These are phyloP conservation scores for Drosophila leontia DNA, from an alignment of 1,140 invertebrate species.

Conservation along the genomic window DNA sequence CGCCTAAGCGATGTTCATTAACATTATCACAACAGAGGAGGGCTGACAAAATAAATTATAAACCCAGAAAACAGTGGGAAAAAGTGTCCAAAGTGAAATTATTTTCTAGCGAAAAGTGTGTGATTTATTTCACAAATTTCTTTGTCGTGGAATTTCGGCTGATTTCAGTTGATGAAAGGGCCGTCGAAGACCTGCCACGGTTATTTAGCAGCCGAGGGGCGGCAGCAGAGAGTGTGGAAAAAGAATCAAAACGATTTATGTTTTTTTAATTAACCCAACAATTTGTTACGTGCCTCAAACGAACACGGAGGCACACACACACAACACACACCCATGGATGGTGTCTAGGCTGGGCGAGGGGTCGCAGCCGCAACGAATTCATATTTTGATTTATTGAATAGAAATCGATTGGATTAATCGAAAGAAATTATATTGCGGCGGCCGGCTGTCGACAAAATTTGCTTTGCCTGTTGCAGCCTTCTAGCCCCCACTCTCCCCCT, in stretches of 20 bases:
- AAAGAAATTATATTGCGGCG: slow-evolving; percentile 80
- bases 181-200: slow-evolving; percentile 57
- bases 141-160: slow-evolving; percentile 50
- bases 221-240: slow-evolving; percentile 25
- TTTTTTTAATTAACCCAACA: slow-evolving; percentile 85
- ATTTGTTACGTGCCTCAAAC: slow-evolving; percentile 84
- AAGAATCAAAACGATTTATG: slow-evolving; percentile 84
- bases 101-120: slow-evolving; percentile 30
- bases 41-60: slow-evolving; percentile 25
- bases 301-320: slow-evolving; percentile 43
- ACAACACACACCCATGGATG: slow-evolving; percentile 14
- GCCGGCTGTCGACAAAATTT: slow-evolving; percentile 63
- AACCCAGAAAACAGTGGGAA: slow-evolving; percentile 7
- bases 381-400: slow-evolving; percentile 84
- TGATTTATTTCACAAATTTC: slow-evolving; percentile 45
- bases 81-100: slow-evolving; percentile 55
- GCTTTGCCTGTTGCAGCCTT: slow-evolving; percentile 50
- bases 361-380: slow-evolving; percentile 73
- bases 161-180: slow-evolving; percentile 69
- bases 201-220: slow-evolving; percentile 47
- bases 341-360: slow-evolving; percentile 54
- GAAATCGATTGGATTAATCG: slow-evolving; percentile 84
- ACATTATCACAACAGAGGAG: slow-evolving; percentile 50
- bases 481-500: slow-evolving; percentile 28
- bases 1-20: slow-evolving; percentile 53